Evolutionary conservation across 2,797 vertebrate species (phyloP).

Genomic region (Valencia hispanica): DNA sequence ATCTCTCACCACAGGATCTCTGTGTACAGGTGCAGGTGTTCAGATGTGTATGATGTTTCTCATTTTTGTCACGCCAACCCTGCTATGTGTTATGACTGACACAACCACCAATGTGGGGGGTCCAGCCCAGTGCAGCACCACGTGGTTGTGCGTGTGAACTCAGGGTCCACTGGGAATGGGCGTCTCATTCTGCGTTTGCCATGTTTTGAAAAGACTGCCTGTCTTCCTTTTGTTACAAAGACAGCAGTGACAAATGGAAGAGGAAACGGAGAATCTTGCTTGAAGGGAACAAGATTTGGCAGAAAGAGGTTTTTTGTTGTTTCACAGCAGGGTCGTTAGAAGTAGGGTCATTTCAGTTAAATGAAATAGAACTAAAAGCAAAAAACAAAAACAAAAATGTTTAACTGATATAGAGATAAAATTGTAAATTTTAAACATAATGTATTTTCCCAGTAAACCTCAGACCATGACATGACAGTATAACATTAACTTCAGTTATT

Average conservation of each 20-base stretch:
- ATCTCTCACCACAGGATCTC: constrained; percentile 45
- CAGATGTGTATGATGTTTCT: constrained; percentile 44
- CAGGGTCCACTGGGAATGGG: constrained; percentile 47
- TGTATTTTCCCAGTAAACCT: too few species aligned
- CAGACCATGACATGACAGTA: too few species aligned
- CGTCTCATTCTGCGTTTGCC: constrained; percentile 59
- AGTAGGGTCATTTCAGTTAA: background rate
- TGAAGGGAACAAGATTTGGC: constrained; percentile 60
- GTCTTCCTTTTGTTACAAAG: constrained; percentile 67
- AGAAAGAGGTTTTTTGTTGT: constrained; percentile 26
- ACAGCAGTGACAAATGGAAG: constrained; percentile 61
- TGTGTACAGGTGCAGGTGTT: constrained; percentile 67
- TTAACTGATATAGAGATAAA: too few species aligned
- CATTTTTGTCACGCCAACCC: constrained; percentile 61
- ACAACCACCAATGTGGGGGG: constrained; percentile 57
- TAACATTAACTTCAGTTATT: background rate
- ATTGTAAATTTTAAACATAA: too few species aligned
- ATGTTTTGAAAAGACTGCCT: constrained; percentile 73
- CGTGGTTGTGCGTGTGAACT: constrained; percentile 69
- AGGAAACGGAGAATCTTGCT: constrained; percentile 62
- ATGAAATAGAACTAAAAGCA: constrained; percentile 2
- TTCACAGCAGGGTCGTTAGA: constrained; percentile 44
- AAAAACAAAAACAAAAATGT: background rate
- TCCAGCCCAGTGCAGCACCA: constrained; percentile 35
- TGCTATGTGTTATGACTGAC: constrained; percentile 70